Evolutionary conservation across 2,113 vertebrate species (phyloP), one percentile per base, ranked within the genome.

Genomic region (Suncus etruscus): DNA sequence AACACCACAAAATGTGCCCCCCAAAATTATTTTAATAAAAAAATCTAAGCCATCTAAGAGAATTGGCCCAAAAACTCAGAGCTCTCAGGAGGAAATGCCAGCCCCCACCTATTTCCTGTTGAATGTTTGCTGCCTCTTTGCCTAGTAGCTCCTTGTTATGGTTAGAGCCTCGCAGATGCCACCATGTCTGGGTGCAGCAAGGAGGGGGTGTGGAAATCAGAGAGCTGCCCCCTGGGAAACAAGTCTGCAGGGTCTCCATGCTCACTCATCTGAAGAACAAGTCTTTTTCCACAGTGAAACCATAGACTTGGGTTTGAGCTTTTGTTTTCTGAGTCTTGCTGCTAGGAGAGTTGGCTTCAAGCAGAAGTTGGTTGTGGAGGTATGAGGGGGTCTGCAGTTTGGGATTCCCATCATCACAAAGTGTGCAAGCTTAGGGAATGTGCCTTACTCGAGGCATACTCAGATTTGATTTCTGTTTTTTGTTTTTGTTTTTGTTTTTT

Each of bases 81-180:
- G 73, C 58, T 84, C 29, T 83, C 58, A 24, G 74, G 29, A 93
- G 75, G 83, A 93, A 87, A 54, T n/a, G 32, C 74, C 61, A 22
- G 25, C 31, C 85, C 63, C 74, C 20, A 77, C 39, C 78, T 66
- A 87, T 51, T 92, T 96, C 91, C 87, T 68, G 47, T 85, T 77
- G 18, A 79, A 95, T 83, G 73, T 27, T 18, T 80, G 73, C 22
- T 20, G 86, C 50, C 39, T 39, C 39, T 39, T 39, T 87, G 72
- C 8, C 0, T 18, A 69, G 48, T 76, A 89, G 69, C 82, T 58
- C 82, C 70, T 45, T 85, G 50, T 73, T 63, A 39, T 65, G 78
- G 81, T 86, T 69, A 77, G 51, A 87, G 78, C 31, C 32, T 79
- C 81, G 47, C 83, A 88, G 31, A 73, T 72, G 47, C 73, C 61